A percentile compares a stretch with the other conserved stretches of the same genome.
phyloP scores from a whole-genome alignment of 2,797 vertebrate species.

The Eupleurogrammus muticus region DNA sequence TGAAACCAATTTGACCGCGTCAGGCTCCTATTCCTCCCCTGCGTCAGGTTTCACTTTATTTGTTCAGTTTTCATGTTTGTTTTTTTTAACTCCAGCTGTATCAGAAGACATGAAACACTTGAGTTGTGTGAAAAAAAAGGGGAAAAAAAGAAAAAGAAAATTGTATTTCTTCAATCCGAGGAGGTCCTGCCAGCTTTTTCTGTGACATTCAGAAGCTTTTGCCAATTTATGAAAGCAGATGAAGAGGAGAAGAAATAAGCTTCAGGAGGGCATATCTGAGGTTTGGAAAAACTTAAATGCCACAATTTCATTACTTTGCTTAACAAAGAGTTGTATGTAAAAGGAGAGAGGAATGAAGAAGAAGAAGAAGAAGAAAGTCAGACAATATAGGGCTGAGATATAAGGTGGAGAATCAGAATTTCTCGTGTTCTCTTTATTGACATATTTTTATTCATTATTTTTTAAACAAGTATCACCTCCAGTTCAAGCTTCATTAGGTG shows the following conservation, averaged over 20 bases:
- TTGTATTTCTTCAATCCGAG: background rate
- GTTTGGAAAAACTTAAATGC: background rate
- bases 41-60: constrained; percentile 4
- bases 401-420: too few species aligned
- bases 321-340: background rate
- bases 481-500: too few species aligned
- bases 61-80: constrained; percentile 33
- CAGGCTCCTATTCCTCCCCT: background rate
- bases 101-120: constrained; percentile 2
- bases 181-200: background rate
- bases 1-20: constrained; percentile 2
- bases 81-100: background rate
- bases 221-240: background rate
- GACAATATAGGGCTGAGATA: background rate
- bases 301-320: background rate
- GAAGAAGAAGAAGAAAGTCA: background rate
- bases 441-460: too few species aligned
- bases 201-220: constrained; percentile 6
- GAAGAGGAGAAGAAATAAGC: constrained; percentile 16
- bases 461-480: too few species aligned
- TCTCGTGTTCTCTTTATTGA: too few species aligned
- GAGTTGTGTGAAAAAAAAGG: background rate
- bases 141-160: background rate
- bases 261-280: background rate
- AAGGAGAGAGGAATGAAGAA: background rate